phyloP scores from a whole-genome alignment of 2,113 vertebrate genomes.

The Zosterops hypoxanthus region DNA sequence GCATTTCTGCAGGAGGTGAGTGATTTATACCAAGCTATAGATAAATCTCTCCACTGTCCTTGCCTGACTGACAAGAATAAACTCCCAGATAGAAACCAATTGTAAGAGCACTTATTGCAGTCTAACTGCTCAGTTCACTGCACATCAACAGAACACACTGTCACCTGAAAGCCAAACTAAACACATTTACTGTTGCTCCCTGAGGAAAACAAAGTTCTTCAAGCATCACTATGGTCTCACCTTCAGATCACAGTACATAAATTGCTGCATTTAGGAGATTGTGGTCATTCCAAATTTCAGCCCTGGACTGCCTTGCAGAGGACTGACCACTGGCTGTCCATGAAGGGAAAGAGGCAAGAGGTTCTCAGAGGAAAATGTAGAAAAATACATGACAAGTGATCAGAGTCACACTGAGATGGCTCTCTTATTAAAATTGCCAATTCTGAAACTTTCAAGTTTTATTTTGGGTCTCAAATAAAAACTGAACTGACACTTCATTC shows the following conservation, averaged over 20 bases:
- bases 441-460: background rate
- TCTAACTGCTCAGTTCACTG: background rate
- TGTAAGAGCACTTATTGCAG: background rate
- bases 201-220: background rate
- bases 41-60: background rate
- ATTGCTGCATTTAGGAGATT: background rate
- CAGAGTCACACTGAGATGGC: background rate
- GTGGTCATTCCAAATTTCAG: background rate
- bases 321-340: background rate
- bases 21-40: background rate
- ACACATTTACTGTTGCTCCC: background rate
- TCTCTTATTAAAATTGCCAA: background rate
- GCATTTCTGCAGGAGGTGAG: background rate
- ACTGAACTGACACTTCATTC: background rate
- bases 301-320: background rate
- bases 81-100: background rate
- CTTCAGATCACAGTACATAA: background rate
- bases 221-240: background rate
- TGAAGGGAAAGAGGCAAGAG: background rate
- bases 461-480: background rate
- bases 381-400: too few species aligned
- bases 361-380: background rate
- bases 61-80: background rate
- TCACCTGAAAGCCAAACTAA: background rate
- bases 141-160: background rate